Percentiles rank a stretch among this genome's conserved stretches.
These are phyloP conservation scores for Torymus aiolomorphi DNA, from an alignment of 2,888 invertebrate genomes.

Conservation along the genomic window DNA sequence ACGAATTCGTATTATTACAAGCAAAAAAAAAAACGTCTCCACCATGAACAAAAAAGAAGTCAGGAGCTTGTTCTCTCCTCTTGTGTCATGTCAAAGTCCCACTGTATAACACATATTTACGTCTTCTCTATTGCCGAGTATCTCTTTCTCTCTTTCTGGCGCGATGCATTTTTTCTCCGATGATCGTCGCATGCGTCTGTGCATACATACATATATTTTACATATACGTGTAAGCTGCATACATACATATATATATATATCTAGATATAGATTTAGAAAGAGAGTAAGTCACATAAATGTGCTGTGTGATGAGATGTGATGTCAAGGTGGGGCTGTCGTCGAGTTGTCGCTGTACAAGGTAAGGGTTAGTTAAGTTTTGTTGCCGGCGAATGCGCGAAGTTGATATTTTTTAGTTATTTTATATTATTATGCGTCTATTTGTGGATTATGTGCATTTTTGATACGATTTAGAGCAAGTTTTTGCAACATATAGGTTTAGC, in stretches of 20 bases:
- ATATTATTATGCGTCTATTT: neutral
- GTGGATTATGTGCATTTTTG: too few species aligned
- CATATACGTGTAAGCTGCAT: conserved; percentile 4
- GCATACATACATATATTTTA: conserved; percentile 39
- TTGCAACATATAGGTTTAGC: too few species aligned
- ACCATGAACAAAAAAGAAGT: conserved; percentile 11
- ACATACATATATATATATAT: conserved; percentile 12
- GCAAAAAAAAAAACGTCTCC: conserved; percentile 35
- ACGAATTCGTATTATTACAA: neutral
- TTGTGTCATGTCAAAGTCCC: conserved; percentile 13
- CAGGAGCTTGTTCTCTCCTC: conserved; percentile 23
- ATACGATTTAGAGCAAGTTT: too few species aligned
- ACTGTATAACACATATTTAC: conserved; percentile 16
- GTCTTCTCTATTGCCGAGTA: conserved; percentile 14
- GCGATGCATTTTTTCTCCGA: conserved; percentile 28
- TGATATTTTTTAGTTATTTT: neutral
- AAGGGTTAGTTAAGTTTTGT: conserved; percentile 33
- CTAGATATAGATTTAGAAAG: neutral
- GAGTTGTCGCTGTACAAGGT: conserved; percentile 33
- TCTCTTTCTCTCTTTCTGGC: neutral
- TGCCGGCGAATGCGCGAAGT: neutral
- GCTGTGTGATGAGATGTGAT: too few species aligned
- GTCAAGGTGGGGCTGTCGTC: neutral
- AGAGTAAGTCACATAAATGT: neutral
- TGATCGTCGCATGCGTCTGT: conserved; percentile 48